Evolutionary conservation across 1,140 invertebrate genomes (phyloP).

Genomic region (Aphidius ervi): DNA sequence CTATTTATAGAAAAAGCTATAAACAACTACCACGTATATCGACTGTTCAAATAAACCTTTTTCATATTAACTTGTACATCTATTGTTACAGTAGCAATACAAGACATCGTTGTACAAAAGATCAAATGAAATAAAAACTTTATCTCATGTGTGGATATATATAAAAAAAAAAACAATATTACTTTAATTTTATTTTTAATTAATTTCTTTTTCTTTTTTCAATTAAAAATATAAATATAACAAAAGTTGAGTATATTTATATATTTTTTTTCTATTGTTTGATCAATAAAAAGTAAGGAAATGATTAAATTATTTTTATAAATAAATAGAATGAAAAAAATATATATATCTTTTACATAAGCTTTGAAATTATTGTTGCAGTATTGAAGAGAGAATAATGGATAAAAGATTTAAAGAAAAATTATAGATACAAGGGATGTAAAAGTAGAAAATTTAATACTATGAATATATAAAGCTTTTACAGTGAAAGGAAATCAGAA

Average conservation of each 20-base stretch:
- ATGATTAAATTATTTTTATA: not conserved
- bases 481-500: constrained; percentile 40
- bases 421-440: no score
- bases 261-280: no score
- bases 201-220: no score
- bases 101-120: no score
- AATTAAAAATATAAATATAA: not conserved
- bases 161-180: not conserved
- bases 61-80: not conserved
- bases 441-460: not conserved
- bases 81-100: no score
- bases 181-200: not conserved
- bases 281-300: no score
- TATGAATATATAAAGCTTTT: constrained; percentile 14
- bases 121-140: not conserved
- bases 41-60: constrained; percentile 16
- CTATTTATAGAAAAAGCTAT: constrained; percentile 23
- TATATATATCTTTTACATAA: not conserved
- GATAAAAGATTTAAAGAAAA: no score
- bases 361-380: no score
- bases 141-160: not conserved
- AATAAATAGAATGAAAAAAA: not conserved
- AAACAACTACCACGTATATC: constrained; percentile 9
- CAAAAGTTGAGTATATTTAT: no score
- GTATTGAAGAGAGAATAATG: no score